These are phyloP conservation scores for Psix sp. DNA, from an alignment of 1,140 invertebrate species.

Conservation along the genomic window DNA sequence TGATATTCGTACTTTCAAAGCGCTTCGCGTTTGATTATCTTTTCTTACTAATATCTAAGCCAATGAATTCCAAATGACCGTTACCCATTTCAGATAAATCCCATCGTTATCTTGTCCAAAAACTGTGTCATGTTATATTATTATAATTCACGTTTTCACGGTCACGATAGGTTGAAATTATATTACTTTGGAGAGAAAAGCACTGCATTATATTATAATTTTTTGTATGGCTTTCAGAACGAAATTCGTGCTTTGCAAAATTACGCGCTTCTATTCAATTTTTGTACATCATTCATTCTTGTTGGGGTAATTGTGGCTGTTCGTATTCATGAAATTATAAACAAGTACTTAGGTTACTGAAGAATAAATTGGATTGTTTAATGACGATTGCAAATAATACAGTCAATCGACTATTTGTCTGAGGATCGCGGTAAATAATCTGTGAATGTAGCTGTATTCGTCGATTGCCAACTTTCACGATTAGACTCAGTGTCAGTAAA, in stretches of 20 bases:
- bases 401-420: conserved; percentile 28
- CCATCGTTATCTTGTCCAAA: conserved; percentile 21
- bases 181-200: too few species aligned
- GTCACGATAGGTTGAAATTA: too few species aligned
- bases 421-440: conserved; percentile 47
- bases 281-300: too few species aligned
- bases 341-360: neutral
- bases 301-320: neutral
- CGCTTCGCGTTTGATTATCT: conserved; percentile 33
- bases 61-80: conserved; percentile 25
- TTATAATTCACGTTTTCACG: too few species aligned
- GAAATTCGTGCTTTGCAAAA: too few species aligned
- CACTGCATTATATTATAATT: too few species aligned
- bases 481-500: conserved; percentile 52
- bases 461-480: conserved; percentile 55
- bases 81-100: conserved; percentile 26
- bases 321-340: too few species aligned
- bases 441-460: conserved; percentile 29
- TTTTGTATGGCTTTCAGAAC: too few species aligned
- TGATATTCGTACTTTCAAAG: conserved; percentile 47
- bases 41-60: conserved; percentile 28
- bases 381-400: conserved; percentile 15
- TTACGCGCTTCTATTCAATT: too few species aligned
- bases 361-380: conserved; percentile 15
- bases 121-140: conserved; percentile 5